These are phyloP conservation scores for Drosophila pruinosa DNA, from an alignment of 1,140 invertebrate genomes.

Conservation along the genomic window DNA sequence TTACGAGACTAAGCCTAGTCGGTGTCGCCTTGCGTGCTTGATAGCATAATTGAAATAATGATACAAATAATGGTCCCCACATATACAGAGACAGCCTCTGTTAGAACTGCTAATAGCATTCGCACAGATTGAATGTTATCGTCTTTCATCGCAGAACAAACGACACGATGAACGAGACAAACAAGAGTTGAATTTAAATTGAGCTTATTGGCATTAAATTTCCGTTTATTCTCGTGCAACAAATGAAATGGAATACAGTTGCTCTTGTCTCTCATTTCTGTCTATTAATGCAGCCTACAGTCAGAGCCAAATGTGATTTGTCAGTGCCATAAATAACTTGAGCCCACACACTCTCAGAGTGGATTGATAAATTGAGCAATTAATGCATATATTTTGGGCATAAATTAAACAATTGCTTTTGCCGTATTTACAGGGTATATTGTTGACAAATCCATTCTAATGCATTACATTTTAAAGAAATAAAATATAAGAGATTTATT, in stretches of 20 bases:
- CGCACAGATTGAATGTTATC: conserved; percentile 11
- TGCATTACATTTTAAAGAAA: neutral
- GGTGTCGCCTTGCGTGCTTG: conserved; percentile 33
- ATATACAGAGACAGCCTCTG: conserved; percentile 3
- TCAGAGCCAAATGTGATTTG: neutral
- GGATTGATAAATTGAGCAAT: neutral
- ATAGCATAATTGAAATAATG: conserved; percentile 70
- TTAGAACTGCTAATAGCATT: conserved; percentile 5
- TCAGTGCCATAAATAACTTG: neutral
- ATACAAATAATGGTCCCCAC: conserved; percentile 47
- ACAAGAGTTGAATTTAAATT: conserved; percentile 31
- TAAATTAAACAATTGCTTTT: neutral
- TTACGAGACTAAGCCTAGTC: conserved; percentile 35
- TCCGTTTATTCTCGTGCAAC: conserved; percentile 3
- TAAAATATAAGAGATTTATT: neutral
- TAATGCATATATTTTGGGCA: neutral
- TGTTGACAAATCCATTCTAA: neutral
- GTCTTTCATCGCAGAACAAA: conserved; percentile 8
- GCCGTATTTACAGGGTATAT: neutral
- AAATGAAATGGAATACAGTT: conserved; percentile 8
- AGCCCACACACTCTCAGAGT: neutral
- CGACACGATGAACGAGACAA: neutral
- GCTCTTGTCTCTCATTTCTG: conserved; percentile 1
- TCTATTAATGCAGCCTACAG: conserved; percentile 5
- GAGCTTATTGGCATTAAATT: conserved; percentile 47